Conservation (phyloP, 2,888 invertebrate species). For the Iphiclides podalirius region DNA sequence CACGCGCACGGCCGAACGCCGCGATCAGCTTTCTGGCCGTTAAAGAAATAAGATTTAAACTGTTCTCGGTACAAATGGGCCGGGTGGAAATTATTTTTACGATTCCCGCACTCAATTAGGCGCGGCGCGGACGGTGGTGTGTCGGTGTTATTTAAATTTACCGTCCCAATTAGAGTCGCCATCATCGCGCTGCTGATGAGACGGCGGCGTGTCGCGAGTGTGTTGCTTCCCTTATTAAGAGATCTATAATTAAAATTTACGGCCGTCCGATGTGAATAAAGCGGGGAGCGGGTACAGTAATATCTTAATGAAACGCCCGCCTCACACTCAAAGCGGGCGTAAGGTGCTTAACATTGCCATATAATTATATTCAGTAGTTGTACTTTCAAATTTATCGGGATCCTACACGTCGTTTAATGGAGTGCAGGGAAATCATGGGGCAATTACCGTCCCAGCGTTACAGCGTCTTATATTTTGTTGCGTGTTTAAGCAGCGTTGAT, state of each 20-base stretch:
- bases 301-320: conserved; percentile 34
- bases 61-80: conserved; percentile 69
- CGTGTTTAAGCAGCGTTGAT: conserved; percentile 2
- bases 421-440: conserved; percentile 16
- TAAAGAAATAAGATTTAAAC: conserved; percentile 72
- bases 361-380: conserved; percentile 26
- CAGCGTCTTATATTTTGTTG: conserved; percentile 19
- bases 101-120: conserved; percentile 77
- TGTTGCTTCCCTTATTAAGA: conserved; percentile 74
- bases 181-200: conserved; percentile 72
- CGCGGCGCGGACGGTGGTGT: conserved; percentile 67
- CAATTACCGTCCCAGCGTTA: conserved; percentile 10
- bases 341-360: conserved; percentile 23
- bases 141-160: conserved; percentile 79
- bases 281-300: conserved; percentile 35
- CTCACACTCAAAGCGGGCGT: conserved; percentile 27
- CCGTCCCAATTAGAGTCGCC: conserved; percentile 76
- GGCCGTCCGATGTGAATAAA: conserved; percentile 52
- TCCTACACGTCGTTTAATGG: conserved; percentile 21
- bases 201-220: conserved; percentile 64
- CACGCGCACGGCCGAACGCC: conserved; percentile 47
- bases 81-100: conserved; percentile 80
- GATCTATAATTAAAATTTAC: conserved; percentile 76
- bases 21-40: too few species aligned
- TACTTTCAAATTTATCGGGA: conserved; percentile 23